Percentiles rank a stretch among this genome's conserved stretches.
Conservation (phyloP, 2,888 invertebrate genomes). For the Ceriagrion tenellum region DNA sequence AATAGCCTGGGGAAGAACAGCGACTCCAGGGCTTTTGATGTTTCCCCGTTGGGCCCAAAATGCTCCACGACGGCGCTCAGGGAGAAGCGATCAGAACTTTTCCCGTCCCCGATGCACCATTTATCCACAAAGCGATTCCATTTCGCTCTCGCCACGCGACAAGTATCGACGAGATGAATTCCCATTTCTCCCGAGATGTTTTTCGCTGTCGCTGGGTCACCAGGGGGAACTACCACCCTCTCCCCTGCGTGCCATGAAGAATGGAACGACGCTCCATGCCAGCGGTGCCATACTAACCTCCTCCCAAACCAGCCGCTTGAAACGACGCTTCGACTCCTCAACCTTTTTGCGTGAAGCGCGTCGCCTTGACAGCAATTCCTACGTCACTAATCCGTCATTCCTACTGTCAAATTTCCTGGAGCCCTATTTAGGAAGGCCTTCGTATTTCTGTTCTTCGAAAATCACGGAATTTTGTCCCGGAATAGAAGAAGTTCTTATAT, state of each 20-base stretch:
- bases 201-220: not conserved
- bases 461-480: too few relatives aligned
- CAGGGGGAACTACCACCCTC: not conserved
- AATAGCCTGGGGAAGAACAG: not conserved
- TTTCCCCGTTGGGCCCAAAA: not conserved
- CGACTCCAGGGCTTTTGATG: not conserved
- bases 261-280: not conserved
- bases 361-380: not conserved
- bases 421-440: too few relatives aligned
- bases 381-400: not conserved
- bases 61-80: not conserved
- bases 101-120: not conserved
- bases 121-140: slow-evolving; percentile 12
- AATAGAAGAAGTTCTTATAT: too few relatives aligned
- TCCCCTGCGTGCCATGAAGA: not conserved
- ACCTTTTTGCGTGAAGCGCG: too few relatives aligned
- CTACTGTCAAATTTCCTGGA: not conserved
- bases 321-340: too few relatives aligned
- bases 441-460: too few relatives aligned
- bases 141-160: not conserved
- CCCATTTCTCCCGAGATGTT: not conserved
- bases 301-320: too few relatives aligned
- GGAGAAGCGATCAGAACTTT: not conserved
- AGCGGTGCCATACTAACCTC: too few relatives aligned
- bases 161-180: not conserved